Evolutionary conservation across 2,113 vertebrate genomes (phyloP).

Genomic region (Platichthys stellatus): DNA sequence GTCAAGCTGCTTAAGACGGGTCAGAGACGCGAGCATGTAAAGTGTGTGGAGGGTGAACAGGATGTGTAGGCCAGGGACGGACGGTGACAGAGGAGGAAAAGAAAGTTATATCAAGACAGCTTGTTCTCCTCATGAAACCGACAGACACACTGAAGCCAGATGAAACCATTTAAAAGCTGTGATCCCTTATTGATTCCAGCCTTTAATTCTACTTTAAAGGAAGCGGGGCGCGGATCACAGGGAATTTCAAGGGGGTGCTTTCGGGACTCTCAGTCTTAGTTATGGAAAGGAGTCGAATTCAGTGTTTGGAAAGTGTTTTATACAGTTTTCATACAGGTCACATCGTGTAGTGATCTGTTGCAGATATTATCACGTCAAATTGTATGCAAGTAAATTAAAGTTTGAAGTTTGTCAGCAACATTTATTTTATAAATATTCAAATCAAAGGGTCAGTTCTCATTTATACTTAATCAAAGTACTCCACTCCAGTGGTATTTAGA

Average conservation of each 20-base stretch:
- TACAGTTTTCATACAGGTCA: neutral
- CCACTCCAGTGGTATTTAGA: no score
- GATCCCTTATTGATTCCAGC: slow-evolving; percentile 35
- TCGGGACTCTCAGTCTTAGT: slow-evolving; percentile 28
- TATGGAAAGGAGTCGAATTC: slow-evolving; percentile 16
- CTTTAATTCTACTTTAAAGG: slow-evolving; percentile 31
- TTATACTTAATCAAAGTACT: no score
- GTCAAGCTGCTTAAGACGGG: slow-evolving; percentile 98
- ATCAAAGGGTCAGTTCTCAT: no score
- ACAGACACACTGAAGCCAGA: slow-evolving; percentile 21
- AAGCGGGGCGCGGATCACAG: slow-evolving; percentile 20
- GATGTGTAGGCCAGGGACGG: slow-evolving; percentile 15
- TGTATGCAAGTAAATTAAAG: no score
- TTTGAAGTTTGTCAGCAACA: no score
- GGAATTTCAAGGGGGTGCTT: slow-evolving; percentile 25
- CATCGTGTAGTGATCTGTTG: slow-evolving; percentile 11
- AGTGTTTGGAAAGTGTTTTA: slow-evolving; percentile 12
- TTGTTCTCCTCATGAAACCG: slow-evolving; percentile 29
- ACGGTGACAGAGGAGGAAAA: neutral
- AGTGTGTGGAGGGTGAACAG: slow-evolving; percentile 33
- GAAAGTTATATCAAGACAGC: neutral
- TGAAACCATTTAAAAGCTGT: slow-evolving; percentile 23
- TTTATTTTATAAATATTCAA: no score
- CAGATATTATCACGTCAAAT: no score
- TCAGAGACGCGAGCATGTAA: slow-evolving; percentile 73